Conservation (phyloP, 2,888 invertebrate species). For the Pachydiplax longipennis region DNA sequence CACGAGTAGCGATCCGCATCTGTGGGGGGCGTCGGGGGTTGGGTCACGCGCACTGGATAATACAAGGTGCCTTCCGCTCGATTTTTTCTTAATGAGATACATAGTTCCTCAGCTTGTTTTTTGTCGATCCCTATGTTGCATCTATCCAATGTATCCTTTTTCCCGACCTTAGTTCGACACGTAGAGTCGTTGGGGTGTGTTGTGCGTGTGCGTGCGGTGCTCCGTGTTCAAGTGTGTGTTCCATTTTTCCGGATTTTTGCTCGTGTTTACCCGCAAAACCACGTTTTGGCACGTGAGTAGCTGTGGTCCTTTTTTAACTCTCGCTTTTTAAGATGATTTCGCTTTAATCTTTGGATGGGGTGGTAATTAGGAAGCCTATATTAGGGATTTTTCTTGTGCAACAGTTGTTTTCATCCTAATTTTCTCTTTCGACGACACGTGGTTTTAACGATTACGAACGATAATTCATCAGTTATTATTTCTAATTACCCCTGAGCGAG, state of each 20-base stretch:
- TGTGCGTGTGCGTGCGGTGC: not conserved
- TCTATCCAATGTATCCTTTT: not conserved
- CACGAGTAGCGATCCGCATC: no score
- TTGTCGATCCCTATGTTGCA: not conserved
- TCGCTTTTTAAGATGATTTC: not conserved
- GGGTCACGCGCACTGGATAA: not conserved
- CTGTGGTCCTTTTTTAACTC: not conserved
- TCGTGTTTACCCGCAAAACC: not conserved
- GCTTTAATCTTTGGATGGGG: not conserved
- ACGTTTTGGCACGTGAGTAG: not conserved
- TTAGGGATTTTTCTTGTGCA: no score
- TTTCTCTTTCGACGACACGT: no score
- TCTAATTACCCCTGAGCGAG: no score
- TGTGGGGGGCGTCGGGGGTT: not conserved
- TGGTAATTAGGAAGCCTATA: not conserved
- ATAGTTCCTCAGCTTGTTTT: not conserved
- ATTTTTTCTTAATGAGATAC: not conserved
- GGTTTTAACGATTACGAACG: no score
- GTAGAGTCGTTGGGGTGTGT: not conserved
- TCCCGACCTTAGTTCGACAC: not conserved
- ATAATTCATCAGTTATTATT: no score
- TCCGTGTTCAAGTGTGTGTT: not conserved
- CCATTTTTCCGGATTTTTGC: not conserved
- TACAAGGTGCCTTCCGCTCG: not conserved
- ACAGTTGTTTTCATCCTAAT: no score